Evolutionary conservation across 2,797 vertebrate species (phyloP).

Genomic region (Gambusia yucatana): DNA sequence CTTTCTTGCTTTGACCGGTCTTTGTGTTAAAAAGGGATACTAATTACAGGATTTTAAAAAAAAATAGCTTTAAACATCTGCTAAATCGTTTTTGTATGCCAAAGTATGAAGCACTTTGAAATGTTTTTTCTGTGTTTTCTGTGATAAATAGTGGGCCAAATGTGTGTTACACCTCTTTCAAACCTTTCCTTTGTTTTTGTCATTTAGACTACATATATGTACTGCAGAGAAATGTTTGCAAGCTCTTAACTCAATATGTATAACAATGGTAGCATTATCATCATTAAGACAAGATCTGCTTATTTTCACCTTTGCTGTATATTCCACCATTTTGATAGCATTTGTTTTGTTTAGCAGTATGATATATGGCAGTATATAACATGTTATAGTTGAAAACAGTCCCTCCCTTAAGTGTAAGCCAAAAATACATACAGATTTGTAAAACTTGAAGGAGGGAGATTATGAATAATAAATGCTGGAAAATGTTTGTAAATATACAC

Average conservation of each 20-base stretch:
- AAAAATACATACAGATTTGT: conserved; percentile 61
- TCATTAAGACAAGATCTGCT: conserved; percentile 31
- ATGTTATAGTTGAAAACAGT: conserved; percentile 41
- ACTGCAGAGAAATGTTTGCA: conserved; percentile 1
- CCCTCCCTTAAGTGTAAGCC: conserved; percentile 66
- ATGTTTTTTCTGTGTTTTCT: conserved; percentile 23
- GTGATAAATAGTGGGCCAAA: conserved; percentile 61
- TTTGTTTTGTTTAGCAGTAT: conserved; percentile 19
- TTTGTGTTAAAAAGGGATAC: conserved; percentile 8
- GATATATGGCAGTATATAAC: conserved; percentile 32
- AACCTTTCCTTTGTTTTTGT: conserved; percentile 23
- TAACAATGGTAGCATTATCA: neutral
- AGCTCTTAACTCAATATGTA: conserved; percentile 26
- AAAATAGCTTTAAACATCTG: conserved; percentile 33
- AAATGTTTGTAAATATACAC: conserved; percentile 65
- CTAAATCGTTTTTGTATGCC: conserved; percentile 37
- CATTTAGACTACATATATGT: conserved; percentile 5
- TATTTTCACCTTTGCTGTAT: conserved; percentile 67
- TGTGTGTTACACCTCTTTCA: conserved; percentile 10
- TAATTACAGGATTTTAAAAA: conserved; percentile 2
- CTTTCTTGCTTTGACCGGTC: neutral
- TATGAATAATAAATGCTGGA: conserved; percentile 52
- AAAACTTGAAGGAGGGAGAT: conserved; percentile 63
- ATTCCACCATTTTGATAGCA: conserved; percentile 37
- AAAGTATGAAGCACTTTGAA: conserved; percentile 54